phyloP scores from a whole-genome alignment of 2,888 invertebrate species.

The Molorchus minor region DNA sequence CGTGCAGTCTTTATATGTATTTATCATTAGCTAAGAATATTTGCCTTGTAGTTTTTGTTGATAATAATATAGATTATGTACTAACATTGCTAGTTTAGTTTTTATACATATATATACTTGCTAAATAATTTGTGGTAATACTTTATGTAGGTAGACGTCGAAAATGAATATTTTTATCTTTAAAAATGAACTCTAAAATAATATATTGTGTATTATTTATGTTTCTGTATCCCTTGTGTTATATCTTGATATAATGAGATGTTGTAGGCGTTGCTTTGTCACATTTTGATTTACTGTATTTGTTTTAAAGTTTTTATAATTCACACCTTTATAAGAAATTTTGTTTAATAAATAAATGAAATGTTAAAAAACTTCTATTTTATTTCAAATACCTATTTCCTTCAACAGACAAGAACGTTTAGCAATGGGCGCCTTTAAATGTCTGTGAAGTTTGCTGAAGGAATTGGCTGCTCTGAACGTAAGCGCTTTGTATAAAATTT shows the following conservation, averaged over 20 bases:
- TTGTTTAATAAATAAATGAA: too few relatives aligned
- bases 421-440: too few relatives aligned
- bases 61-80: constrained; percentile 47
- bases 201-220: constrained; percentile 22
- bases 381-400: too few relatives aligned
- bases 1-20: constrained; percentile 8
- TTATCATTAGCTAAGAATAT: constrained; percentile 43
- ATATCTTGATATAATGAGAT: constrained; percentile 28
- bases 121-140: constrained; percentile 44
- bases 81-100: constrained; percentile 39
- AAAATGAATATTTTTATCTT: constrained; percentile 20
- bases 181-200: constrained; percentile 1
- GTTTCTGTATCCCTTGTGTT: constrained; percentile 19
- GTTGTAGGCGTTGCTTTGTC: constrained; percentile 45
- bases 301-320: too few relatives aligned
- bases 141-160: constrained; percentile 34
- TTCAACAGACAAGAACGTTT: too few relatives aligned
- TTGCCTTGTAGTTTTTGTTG: constrained; percentile 49
- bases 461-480: too few relatives aligned
- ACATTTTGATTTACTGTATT: too few relatives aligned
- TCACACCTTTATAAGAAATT: too few relatives aligned
- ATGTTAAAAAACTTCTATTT: too few relatives aligned
- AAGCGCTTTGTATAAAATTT: too few relatives aligned
- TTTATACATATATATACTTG: constrained; percentile 27
- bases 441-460: too few relatives aligned